Evolutionary conservation across 2,113 vertebrate genomes (phyloP).

Genomic region (Hippocampus abdominalis): DNA sequence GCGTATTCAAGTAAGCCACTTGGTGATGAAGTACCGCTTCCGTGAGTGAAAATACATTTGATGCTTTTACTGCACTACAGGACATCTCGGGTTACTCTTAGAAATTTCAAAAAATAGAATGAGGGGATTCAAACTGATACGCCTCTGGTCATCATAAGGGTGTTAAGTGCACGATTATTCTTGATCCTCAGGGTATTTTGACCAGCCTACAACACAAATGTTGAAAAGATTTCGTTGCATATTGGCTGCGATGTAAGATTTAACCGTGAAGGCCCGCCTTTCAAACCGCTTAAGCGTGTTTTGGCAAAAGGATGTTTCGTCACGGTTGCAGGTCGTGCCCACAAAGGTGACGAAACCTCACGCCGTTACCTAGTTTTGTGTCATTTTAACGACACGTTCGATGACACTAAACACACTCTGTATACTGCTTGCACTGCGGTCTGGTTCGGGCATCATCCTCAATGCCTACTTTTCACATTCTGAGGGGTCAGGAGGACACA

Average conservation of each 20-base stretch:
- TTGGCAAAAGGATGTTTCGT: not conserved
- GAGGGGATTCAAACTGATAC: not conserved
- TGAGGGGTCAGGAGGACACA: slow-evolving; percentile 49
- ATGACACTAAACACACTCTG: not conserved
- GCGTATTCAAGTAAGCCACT: not conserved
- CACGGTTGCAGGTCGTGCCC: not conserved
- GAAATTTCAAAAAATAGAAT: not conserved
- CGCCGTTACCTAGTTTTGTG: not conserved
- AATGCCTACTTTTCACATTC: slow-evolving; percentile 53
- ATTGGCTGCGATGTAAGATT: no score
- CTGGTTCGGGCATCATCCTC: slow-evolving; percentile 31
- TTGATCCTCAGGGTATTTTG: no score
- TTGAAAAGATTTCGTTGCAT: no score
- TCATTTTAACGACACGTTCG: not conserved
- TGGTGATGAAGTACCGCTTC: no score
- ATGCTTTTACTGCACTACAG: no score
- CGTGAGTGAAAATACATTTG: no score
- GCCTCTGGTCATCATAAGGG: not conserved
- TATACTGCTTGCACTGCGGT: slow-evolving; percentile 11
- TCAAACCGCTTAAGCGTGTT: not conserved
- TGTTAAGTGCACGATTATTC: not conserved
- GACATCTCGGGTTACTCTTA: no score
- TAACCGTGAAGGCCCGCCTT: not conserved
- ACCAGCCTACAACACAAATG: no score
- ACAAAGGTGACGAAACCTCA: not conserved